Evolutionary conservation across 2,888 invertebrate species (phyloP).

Genomic region (Leucophenga maculata): DNA sequence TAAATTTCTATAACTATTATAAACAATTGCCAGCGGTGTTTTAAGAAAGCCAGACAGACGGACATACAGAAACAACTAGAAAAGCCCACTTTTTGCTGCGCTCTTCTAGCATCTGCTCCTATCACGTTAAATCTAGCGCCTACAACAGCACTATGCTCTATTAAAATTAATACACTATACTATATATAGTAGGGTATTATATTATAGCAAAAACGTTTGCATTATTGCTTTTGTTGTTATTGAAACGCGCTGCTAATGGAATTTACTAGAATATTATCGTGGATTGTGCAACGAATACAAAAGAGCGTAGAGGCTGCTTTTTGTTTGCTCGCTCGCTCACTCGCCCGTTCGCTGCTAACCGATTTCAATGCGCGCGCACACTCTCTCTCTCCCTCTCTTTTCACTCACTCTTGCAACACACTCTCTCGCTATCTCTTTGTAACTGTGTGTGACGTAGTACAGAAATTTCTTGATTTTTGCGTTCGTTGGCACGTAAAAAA

Average conservation of each 20-base stretch:
- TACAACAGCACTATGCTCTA: no score
- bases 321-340: neutral
- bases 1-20: no score
- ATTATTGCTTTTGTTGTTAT: neutral
- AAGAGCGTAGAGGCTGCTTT: no score
- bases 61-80: no score
- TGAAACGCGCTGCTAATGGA: conserved; percentile 45
- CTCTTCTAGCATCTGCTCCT: no score
- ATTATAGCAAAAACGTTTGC: neutral
- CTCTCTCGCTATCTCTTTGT: conserved; percentile 3
- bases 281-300: conserved; percentile 54
- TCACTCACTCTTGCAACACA: neutral
- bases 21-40: no score
- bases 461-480: conserved; percentile 1
- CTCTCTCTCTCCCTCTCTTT: neutral
- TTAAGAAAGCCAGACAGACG: no score
- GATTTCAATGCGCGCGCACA: conserved; percentile 14
- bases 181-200: neutral
- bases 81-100: no score
- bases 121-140: no score
- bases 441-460: neutral
- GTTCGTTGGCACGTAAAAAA: conserved; percentile 1
- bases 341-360: neutral
- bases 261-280: conserved; percentile 56
- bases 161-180: neutral